phyloP scores from a whole-genome alignment of 2,113 vertebrate species.

The Ailurus styani region DNA sequence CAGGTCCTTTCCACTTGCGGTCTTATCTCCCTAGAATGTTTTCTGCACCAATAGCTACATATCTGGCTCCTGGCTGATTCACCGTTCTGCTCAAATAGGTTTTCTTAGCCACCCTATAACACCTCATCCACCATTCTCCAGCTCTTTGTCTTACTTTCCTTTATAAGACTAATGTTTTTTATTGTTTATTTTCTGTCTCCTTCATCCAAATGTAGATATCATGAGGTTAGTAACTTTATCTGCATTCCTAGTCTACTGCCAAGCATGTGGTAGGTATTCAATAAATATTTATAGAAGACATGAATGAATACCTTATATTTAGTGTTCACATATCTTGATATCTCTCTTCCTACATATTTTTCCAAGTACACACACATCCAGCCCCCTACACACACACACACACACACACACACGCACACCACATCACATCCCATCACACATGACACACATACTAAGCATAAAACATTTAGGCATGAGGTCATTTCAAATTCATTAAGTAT shows the following conservation, averaged over 20 bases:
- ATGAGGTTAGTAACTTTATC: background rate
- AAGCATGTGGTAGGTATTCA: background rate
- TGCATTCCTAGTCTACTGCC: background rate
- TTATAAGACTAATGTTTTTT: background rate
- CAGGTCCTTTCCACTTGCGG: background rate
- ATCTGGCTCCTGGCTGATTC: background rate
- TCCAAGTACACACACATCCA: background rate
- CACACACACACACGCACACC: background rate
- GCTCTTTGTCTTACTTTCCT: background rate
- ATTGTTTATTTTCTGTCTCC: background rate
- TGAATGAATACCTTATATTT: background rate
- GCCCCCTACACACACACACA: background rate
- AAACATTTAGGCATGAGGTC: background rate
- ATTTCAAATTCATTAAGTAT: slow-evolving; percentile 35
- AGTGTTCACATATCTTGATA: background rate
- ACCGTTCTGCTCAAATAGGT: background rate
- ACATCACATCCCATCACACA: background rate
- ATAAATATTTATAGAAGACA: slow-evolving; percentile 23
- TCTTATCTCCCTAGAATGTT: background rate
- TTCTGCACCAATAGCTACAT: background rate
- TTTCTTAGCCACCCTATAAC: background rate
- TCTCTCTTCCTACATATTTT: background rate
- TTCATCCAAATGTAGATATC: background rate
- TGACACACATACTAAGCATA: background rate
- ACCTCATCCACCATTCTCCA: background rate